Conservation (phyloP, 2,888 invertebrate genomes). For the Chouioia cunea region DNA sequence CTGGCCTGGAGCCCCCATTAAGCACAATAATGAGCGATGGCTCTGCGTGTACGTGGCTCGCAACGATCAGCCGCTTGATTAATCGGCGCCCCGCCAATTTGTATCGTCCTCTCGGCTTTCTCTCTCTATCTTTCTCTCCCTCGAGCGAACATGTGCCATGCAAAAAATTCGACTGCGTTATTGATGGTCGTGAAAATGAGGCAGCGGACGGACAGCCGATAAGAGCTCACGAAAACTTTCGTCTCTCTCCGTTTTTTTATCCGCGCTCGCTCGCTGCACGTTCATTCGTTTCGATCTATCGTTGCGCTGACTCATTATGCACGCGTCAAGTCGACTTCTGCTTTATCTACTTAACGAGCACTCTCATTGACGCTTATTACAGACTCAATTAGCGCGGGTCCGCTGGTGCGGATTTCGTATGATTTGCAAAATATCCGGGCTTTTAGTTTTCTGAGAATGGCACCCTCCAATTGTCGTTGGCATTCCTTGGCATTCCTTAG, state of each 20-base stretch:
- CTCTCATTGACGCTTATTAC: conserved; percentile 23
- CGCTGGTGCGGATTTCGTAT: background rate
- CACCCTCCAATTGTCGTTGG: no score
- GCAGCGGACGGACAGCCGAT: conserved; percentile 9
- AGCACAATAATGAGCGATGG: conserved; percentile 50
- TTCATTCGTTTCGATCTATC: conserved; percentile 20
- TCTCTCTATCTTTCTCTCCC: no score
- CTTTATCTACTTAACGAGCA: conserved; percentile 37
- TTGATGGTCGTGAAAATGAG: conserved; percentile 47
- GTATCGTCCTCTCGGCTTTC: conserved; percentile 21
- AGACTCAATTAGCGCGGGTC: conserved; percentile 10
- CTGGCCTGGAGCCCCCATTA: conserved; percentile 44
- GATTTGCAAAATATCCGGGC: conserved; percentile 16
- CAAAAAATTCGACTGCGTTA: conserved; percentile 44
- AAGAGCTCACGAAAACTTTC: conserved; percentile 11
- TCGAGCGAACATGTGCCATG: conserved; percentile 22
- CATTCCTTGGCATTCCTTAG: no score
- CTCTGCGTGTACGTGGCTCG: conserved; percentile 11
- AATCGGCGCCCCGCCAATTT: conserved; percentile 45
- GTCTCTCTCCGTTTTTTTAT: background rate
- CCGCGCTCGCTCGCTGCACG: background rate
- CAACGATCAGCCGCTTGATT: conserved; percentile 49
- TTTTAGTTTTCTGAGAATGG: conserved; percentile 11
- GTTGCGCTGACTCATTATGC: conserved; percentile 6
- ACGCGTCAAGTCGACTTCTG: conserved; percentile 3